Evolutionary conservation across 2,888 invertebrate genomes (phyloP), one percentile per base, ranked within the genome.

Genomic region (Eupithecia vulgata): DNA sequence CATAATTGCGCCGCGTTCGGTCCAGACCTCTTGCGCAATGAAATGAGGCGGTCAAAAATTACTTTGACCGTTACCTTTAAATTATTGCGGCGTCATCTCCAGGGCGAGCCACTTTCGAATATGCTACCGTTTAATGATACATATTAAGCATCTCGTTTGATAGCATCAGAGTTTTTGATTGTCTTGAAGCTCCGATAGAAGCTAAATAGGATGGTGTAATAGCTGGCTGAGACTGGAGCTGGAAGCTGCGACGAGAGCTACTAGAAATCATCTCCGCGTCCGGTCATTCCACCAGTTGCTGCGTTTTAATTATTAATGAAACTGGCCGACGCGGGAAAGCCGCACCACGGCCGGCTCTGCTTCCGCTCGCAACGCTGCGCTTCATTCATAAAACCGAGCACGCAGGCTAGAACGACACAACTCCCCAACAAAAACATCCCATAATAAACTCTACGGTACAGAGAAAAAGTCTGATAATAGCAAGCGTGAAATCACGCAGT

Each of bases 231-330:
- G n/a, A 34, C 45, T n/a, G 21, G 48, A 21, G 48, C 57, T 35
- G 72, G 87, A 83, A 85, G 88, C 86, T 86, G 87, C 85, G 83
- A 83, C 87, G 80, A 87, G 85, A 86, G 86, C 85, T 84, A 86
- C 91, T 93, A 93, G 94, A 94, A 94, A 94, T 90, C 92, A 92
- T 93, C 92, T 89, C 88, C 79, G 82, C 93, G 91, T 94, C 94
- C 94, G 93, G 93, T 84, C 92, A 92, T 92, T 93, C 92, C 88
- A 89, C 88, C 87, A 89, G 89, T 91, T 88, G 91, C 89, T 84
- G 89, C 85, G 88, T 92, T 94, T 94, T 94, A 94, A 94, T 94
- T 94, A 93, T 94, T 94, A 94, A 94, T 94, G 94, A 93, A 94
- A 93, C 93, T 90, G 89, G 86, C 88, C 89, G 90, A 87, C 87